Conservation (phyloP, 1,140 invertebrate species). For the Eumaeus atala region DNA sequence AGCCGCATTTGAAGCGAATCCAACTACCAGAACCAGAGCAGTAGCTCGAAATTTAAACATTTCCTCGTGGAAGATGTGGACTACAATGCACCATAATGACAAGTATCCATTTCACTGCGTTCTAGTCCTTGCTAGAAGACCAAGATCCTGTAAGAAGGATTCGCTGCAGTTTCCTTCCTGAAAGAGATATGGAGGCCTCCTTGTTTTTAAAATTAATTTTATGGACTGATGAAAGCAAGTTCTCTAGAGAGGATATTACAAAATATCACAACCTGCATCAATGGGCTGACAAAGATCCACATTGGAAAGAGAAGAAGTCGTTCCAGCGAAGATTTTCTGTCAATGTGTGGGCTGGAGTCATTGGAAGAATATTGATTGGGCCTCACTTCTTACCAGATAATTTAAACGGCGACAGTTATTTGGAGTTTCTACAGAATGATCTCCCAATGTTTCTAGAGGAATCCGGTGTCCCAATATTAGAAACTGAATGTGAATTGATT, state of each 20-base stretch:
- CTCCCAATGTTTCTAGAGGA: too few relatives aligned
- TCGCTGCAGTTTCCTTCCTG: constrained; percentile 3
- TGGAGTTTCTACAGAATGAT: too few relatives aligned
- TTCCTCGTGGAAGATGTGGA: constrained; percentile 9
- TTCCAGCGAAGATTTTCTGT: constrained; percentile 13
- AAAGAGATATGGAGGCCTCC: constrained; percentile 9
- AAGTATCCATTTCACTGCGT: constrained; percentile 9
- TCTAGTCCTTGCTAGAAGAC: constrained; percentile 6
- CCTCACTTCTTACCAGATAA: constrained; percentile 10
- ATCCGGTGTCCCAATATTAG: background rate
- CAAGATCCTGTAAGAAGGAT: constrained; percentile 10
- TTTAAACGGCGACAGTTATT: too few relatives aligned
- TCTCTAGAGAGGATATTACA: constrained; percentile 1
- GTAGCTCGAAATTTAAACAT: background rate
- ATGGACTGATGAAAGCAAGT: constrained; percentile 12
- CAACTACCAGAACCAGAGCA: background rate
- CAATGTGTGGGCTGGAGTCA: constrained; percentile 19
- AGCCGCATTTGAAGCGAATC: background rate
- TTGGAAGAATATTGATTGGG: constrained; percentile 15
- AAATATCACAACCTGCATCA: constrained; percentile 14
- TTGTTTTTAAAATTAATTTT: background rate
- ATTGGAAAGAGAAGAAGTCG: constrained; percentile 7
- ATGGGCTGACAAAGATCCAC: constrained; percentile 4
- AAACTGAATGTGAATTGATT: background rate
- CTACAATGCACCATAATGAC: constrained; percentile 3